A percentile compares a stretch with the other conserved stretches of the same genome.
phyloP scores from a whole-genome alignment of 2,797 vertebrate species.

The Brotogeris chrysoptera region DNA sequence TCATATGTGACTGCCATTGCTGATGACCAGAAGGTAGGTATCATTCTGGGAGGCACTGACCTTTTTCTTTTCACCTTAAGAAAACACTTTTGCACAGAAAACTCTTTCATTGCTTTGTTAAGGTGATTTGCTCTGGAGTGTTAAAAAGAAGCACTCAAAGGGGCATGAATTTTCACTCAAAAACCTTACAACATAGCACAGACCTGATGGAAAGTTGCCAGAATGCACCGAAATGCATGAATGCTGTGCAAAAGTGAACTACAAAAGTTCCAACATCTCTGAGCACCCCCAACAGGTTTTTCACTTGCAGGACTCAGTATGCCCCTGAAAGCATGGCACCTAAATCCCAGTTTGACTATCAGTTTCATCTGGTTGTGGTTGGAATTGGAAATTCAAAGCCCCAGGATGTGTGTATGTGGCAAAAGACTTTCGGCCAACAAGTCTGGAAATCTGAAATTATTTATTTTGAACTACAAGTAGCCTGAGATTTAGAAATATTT shows the following conservation, averaged over 20 bases:
- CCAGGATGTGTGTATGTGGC: neutral
- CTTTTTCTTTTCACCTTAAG: neutral
- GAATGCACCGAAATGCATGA: neutral
- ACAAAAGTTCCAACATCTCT: neutral
- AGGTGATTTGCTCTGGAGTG: neutral
- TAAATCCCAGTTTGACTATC: neutral
- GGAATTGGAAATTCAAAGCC: neutral
- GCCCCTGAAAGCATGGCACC: neutral
- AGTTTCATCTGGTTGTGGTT: neutral
- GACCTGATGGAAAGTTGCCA: neutral
- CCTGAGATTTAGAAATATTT: neutral
- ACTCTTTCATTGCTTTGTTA: neutral
- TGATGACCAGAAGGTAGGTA: neutral
- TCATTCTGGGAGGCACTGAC: neutral
- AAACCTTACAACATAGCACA: neutral
- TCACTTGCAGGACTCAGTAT: neutral
- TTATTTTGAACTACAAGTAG: slow-evolving; percentile 8
- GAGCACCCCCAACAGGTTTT: neutral
- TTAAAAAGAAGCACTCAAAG: neutral
- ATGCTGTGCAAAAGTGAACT: neutral
- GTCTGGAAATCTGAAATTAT: slow-evolving; percentile 11
- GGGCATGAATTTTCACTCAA: neutral
- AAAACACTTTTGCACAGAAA: neutral
- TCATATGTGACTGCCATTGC: neutral
- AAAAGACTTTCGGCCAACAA: neutral